Percentiles rank a stretch among this genome's conserved stretches.
Evolutionary conservation across 2,888 invertebrate genomes (phyloP).

Genomic region (Criorhina ranunculi): DNA sequence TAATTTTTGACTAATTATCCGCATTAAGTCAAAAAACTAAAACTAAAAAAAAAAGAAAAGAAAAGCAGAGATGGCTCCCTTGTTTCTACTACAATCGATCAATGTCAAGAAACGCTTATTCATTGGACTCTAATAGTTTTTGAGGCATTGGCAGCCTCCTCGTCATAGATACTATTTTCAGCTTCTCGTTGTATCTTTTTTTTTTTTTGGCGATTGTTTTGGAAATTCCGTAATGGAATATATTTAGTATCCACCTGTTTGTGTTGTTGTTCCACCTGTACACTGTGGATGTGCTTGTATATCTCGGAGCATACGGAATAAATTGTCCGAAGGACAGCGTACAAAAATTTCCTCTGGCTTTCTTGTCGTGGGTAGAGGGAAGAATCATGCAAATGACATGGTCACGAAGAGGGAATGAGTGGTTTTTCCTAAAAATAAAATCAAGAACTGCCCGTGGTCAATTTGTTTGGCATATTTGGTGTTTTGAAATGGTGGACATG

Average conservation of each 20-base stretch:
- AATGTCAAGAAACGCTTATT: constrained; percentile 32
- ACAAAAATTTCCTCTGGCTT: constrained; percentile 17
- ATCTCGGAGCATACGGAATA: constrained; percentile 17
- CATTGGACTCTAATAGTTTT: constrained; percentile 24
- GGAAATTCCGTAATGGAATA: constrained; percentile 47
- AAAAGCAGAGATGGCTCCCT: not conserved
- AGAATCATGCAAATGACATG: constrained; percentile 31
- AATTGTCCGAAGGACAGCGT: constrained; percentile 23
- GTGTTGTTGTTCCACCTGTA: constrained; percentile 42
- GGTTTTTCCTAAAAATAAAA: constrained; percentile 51
- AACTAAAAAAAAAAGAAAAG: constrained; percentile 1
- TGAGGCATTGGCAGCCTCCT: constrained; percentile 6
- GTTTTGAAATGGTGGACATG: constrained; percentile 3
- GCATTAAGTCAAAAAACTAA: not conserved
- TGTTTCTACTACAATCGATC: constrained; percentile 44
- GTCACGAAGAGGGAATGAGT: constrained; percentile 14
- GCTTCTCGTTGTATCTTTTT: not conserved
- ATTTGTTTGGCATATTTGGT: constrained; percentile 40
- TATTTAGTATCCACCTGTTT: constrained; percentile 71
- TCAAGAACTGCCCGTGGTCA: constrained; percentile 12
- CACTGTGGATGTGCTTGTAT: not conserved
- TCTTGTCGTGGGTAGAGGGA: constrained; percentile 1
- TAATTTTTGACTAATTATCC: constrained; percentile 20
- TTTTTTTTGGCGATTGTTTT: constrained; percentile 28
- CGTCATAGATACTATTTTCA: constrained; percentile 60